Base-by-base conservation (phyloP, 2,797 vertebrate species). In the Pempheris klunzingeri region DNA sequence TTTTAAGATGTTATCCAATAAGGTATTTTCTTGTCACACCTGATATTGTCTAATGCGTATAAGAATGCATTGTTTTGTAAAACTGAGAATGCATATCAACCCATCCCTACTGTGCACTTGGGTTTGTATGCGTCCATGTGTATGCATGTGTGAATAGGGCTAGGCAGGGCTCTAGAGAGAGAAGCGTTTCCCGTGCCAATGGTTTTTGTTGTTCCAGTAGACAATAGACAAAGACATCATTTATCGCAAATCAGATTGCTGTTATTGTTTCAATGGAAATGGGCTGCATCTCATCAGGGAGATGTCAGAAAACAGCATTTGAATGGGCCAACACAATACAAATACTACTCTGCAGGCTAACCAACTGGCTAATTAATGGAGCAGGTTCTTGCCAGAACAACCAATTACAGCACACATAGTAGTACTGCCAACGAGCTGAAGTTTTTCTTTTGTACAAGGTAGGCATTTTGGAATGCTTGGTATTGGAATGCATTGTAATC, bases 161-260 rank as follows among this genome's bases (percentile, higher is more conserved):
- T 83, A 10, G 90, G 87, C 80, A 30, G 71, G 20, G 67, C 83
- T 86, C 87, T 44, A n/a, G 72, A 87, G 76, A 77, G 82, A 67
- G 34, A 61, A 71, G 66, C 32, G 70, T 63, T 87, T 88, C 75
- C 65, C 15, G 59, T 84, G 74, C 82, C 81, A 89, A 76, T 81
- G 86, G 70, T 70, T 89, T 85, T 84, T 87, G 85, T 90, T 91
- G 78, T 88, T 90, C 77, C 62, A 77, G 68, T 4, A 77, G 74
- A 93, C 92, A 93, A 93, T 91, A 87, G 89, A 93, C 92, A 94
- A 93, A 92, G 87, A 84, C 84, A 88, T 82, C 77, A 81, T 86
- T 92, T 87, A 90, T 91, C 82, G 76, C 61, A 88, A 90, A 90
- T 92, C 87, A 87, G 86, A 90, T 88, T 80, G 85, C 76, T 74